These are phyloP conservation scores for Urophycis tenuis DNA, from an alignment of 2,797 vertebrate species.

Conservation along the genomic window DNA sequence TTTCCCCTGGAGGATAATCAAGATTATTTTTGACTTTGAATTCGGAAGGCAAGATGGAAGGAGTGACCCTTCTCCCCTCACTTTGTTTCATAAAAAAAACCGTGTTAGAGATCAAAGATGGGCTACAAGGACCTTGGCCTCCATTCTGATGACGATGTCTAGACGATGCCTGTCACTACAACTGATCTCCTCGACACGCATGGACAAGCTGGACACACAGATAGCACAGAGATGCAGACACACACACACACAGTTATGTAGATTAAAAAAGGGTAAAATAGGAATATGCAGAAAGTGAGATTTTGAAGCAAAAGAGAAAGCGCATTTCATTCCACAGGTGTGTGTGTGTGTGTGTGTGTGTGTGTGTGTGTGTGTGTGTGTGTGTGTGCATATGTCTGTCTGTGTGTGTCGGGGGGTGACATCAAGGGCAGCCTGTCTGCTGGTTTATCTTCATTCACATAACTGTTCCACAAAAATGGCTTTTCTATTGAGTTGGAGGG, in stretches of 20 bases:
- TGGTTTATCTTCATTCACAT: slow-evolving; percentile 40
- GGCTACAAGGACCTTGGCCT: no score
- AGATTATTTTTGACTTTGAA: no score
- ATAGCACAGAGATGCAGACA: background rate
- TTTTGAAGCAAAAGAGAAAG: slow-evolving; percentile 7
- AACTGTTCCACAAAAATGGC: slow-evolving; percentile 42
- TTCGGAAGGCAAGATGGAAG: no score
- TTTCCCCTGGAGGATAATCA: background rate
- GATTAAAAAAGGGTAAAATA: background rate
- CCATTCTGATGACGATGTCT: no score
- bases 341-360: slow-evolving; percentile 21
- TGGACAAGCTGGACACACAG: no score
- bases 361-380: background rate
- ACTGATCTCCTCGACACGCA: no score
- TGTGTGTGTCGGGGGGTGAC: slow-evolving; percentile 20
- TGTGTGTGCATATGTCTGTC: background rate
- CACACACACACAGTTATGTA: background rate
- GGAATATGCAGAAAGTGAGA: background rate
- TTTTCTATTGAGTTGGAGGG: slow-evolving; percentile 41
- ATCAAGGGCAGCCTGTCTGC: slow-evolving; percentile 13
- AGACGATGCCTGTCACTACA: no score
- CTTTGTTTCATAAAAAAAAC: no score
- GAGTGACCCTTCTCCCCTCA: no score
- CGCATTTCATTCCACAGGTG: slow-evolving; percentile 17
- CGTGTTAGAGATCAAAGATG: no score